Conservation (phyloP, 1,140 invertebrate genomes). For the Meloidogyne hapla region DNA sequence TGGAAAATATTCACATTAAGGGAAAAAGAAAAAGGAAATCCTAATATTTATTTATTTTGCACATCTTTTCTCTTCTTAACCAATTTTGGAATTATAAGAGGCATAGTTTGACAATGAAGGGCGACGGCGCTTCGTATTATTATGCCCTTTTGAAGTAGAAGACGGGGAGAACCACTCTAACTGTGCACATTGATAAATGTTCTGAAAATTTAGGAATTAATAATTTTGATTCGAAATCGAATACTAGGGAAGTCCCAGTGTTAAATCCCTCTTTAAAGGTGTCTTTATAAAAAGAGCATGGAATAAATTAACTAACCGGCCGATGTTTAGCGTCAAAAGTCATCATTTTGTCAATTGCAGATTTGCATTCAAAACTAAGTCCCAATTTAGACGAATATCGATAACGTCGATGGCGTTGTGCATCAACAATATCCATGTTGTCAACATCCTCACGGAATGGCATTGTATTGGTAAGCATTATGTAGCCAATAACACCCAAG, state of each 20-base stretch:
- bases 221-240: no score
- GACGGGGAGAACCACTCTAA: conserved; percentile 1
- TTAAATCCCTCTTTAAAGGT: no score
- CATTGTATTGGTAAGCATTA: conserved; percentile 45
- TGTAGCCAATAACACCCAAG: conserved; percentile 41
- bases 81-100: conserved; percentile 1
- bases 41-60: neutral
- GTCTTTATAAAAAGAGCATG: no score
- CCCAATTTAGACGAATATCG: conserved; percentile 39
- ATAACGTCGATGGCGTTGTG: conserved; percentile 41
- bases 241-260: no score
- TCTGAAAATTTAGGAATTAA: conserved; percentile 4
- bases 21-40: neutral
- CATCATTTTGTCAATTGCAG: conserved; percentile 33
- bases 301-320: conserved; percentile 18
- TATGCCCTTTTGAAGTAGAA: neutral
- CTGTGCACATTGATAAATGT: conserved; percentile 20
- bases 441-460: conserved; percentile 41
- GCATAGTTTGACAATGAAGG: neutral
- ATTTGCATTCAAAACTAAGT: conserved; percentile 25
- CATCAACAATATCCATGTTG: conserved; percentile 34
- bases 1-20: neutral
- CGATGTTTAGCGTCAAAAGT: conserved; percentile 37
- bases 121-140: neutral
- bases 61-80: neutral